Evolutionary conservation across 2,113 vertebrate genomes (phyloP), one percentile per base, ranked within the genome.

Genomic region (Cairina moschata): DNA sequence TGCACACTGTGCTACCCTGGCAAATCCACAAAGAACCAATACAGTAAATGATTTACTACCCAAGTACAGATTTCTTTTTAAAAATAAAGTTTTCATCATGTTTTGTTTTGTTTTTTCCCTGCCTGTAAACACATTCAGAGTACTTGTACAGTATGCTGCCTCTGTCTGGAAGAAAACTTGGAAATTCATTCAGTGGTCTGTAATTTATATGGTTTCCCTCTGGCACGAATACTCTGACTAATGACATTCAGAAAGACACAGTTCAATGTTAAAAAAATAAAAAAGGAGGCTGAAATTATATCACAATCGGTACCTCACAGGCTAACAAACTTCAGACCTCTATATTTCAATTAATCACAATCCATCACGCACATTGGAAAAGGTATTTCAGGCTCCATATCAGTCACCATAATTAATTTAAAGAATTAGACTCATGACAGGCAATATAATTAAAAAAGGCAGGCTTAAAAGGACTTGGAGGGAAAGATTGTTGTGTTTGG

Each of bases 391-490:
- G 40, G 74, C 31, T 81, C 67, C 8, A 0, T 79, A 93, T 94
- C 95, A 81, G 55, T 92, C 86, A 91, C 48, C 50, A 63, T 90
- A 90, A 96, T 96, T 94, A 92, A 95, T 94, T 88, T 90, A 60
- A 90, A 95, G 34, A 91, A 94, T 69, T 91, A 95, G 74, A 87
- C 40, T 77, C 69, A 68, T 96, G 93, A 95, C 93, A 96, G 60
- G 79, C 26, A 87, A 92, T 88, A 66, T 90, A 95, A 94, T 95
- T 96, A 83, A 90, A 82, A 93, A 80, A 82, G 67, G 10, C 20
- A 83, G 11, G 29, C 34, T 91, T 83, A 25, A 88, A 90, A 91
- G 63, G 71, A 74, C 68, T 95, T 81, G 60, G 50, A 94, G 25
- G 48, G 46, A 40, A 93, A 94, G 29, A 38, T 31, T 8, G 44